Evolutionary conservation across 2,797 vertebrate genomes (phyloP).

Genomic region (Malacoctenus gilli): DNA sequence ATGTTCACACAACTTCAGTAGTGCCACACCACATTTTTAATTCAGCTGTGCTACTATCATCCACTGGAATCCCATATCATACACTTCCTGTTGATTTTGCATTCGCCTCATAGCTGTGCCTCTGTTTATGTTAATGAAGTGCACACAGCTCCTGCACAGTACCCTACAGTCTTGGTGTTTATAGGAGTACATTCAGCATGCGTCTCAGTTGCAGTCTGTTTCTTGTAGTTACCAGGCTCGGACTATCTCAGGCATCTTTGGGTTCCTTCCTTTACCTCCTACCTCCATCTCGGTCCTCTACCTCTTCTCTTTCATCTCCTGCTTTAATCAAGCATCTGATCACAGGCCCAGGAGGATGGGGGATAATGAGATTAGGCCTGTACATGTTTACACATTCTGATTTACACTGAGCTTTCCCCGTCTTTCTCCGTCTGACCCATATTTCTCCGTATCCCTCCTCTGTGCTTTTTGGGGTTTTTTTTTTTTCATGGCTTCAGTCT

Average conservation of each 20-base stretch:
- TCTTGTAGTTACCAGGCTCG: constrained; percentile 4
- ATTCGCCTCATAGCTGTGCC: neutral
- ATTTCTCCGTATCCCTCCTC: constrained; percentile 60
- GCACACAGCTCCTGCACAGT: constrained; percentile 3
- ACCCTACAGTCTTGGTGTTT: neutral
- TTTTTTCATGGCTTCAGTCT: constrained; percentile 46
- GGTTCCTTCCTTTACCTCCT: constrained; percentile 23
- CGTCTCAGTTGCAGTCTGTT: constrained; percentile 19
- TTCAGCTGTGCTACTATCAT: neutral
- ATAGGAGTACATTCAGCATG: neutral
- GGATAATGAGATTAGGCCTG: constrained; percentile 77
- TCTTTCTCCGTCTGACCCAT: constrained; percentile 70
- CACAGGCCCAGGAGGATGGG: constrained; percentile 54
- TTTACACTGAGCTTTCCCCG: constrained; percentile 68
- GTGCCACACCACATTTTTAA: neutral
- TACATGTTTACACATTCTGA: constrained; percentile 76
- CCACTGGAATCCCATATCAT: neutral
- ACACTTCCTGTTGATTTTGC: neutral
- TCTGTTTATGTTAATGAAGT: constrained; percentile 9
- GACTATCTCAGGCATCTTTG: constrained; percentile 9
- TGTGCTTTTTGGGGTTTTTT: too few species aligned
- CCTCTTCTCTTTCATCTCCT: constrained; percentile 55
- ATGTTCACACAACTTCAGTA: neutral
- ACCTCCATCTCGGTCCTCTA: constrained; percentile 37
- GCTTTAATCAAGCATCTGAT: constrained; percentile 72